Conservation (phyloP, 2,888 invertebrate genomes). For the Cephalotes varians region DNA sequence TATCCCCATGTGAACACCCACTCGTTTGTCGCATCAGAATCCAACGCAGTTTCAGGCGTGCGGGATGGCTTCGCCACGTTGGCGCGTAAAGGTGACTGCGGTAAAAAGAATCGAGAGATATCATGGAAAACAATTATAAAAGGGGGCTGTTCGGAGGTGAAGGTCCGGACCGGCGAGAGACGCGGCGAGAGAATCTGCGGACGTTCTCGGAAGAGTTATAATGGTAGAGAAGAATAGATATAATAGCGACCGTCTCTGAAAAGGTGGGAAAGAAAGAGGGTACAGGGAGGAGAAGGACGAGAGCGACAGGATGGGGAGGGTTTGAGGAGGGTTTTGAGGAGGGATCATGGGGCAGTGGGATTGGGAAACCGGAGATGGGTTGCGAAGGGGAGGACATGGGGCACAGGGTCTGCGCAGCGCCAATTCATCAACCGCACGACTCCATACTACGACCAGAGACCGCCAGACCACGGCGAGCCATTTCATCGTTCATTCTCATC, state of each 20-base stretch:
- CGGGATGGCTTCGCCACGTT: background rate
- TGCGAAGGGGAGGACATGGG: conserved; percentile 61
- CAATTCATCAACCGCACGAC: conserved; percentile 78
- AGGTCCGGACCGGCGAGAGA: conserved; percentile 4
- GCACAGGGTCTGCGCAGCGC: conserved; percentile 70
- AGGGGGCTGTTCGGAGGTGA: background rate
- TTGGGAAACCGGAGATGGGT: conserved; percentile 35
- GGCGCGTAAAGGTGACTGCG: conserved; percentile 22
- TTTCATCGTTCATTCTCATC: conserved; percentile 81
- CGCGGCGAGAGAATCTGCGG: conserved; percentile 44
- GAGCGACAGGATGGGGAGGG: background rate
- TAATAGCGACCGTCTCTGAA: conserved; percentile 66
- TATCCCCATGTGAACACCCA: background rate
- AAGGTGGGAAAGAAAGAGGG: conserved; percentile 48
- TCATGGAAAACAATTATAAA: conserved; percentile 71
- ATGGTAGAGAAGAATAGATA: conserved; percentile 75
- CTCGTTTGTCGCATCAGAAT: conserved; percentile 45
- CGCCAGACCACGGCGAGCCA: conserved; percentile 70
- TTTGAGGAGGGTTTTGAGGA: background rate
- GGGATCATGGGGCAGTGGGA: conserved; percentile 4
- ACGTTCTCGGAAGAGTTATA: conserved; percentile 73
- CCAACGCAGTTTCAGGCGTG: no score
- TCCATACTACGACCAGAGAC: conserved; percentile 64
- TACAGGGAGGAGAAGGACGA: conserved; percentile 12
- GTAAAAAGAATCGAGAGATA: conserved; percentile 59